phyloP scores from a whole-genome alignment of 2,797 vertebrate species.

The Saguinus oedipus region DNA sequence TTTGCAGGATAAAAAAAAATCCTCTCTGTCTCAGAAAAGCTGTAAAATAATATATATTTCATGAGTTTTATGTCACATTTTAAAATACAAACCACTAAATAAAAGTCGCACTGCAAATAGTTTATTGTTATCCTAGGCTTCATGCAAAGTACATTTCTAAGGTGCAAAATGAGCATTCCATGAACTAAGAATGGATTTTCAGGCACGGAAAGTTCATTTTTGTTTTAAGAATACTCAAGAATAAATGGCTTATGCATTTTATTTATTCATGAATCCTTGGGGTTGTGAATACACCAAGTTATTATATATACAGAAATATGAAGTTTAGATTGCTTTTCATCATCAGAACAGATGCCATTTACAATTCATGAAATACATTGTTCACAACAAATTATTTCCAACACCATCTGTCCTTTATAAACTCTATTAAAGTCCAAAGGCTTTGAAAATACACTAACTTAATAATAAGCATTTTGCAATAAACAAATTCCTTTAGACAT shows the following conservation, averaged over 20 bases:
- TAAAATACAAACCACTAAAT: neutral
- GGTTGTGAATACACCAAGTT: neutral
- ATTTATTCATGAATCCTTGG: slow-evolving; percentile 32
- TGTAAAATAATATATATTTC: neutral
- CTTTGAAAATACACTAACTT: neutral
- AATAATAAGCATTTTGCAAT: neutral
- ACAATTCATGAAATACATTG: neutral
- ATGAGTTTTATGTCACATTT: neutral
- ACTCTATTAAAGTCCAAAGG: neutral
- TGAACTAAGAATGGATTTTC: neutral
- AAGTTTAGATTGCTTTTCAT: slow-evolving; percentile 44
- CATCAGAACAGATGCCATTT: slow-evolving; percentile 30
- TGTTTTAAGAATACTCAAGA: neutral
- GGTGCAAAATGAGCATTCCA: neutral
- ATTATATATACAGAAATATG: slow-evolving; percentile 13
- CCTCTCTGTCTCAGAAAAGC: neutral
- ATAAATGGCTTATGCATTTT: slow-evolving; percentile 3
- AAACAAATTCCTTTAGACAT: neutral
- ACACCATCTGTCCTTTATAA: neutral
- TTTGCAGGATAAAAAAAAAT: neutral
- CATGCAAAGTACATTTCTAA: neutral
- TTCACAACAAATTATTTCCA: neutral
- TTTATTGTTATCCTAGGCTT: neutral
- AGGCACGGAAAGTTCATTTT: neutral
- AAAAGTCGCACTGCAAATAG: neutral